These are phyloP conservation scores for Sciurus niger DNA, from an alignment of 2,113 vertebrate species.

Conservation along the genomic window DNA sequence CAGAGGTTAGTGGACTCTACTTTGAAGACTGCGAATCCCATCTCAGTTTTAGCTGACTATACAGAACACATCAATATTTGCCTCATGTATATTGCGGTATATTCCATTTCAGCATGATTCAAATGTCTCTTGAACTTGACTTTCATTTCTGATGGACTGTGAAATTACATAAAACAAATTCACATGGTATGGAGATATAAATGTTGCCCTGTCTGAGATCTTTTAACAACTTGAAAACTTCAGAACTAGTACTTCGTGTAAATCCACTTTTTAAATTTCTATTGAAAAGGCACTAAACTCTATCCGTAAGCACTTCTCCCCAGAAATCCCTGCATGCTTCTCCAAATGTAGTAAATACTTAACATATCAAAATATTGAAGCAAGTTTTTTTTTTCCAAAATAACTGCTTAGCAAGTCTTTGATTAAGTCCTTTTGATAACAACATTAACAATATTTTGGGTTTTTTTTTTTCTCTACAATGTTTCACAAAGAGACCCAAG, in stretches of 20 bases:
- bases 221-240: constrained; percentile 2
- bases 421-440: background rate
- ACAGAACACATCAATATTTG: background rate
- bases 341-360: background rate
- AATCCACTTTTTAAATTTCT: background rate
- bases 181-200: background rate
- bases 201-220: background rate
- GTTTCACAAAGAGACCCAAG: background rate
- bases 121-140: constrained; percentile 15
- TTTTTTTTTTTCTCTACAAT: background rate
- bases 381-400: background rate
- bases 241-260: background rate
- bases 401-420: background rate
- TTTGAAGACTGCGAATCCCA: background rate
- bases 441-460: background rate
- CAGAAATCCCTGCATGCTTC: background rate
- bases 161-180: constrained; percentile 50
- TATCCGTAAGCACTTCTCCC: background rate
- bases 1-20: background rate
- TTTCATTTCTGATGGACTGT: constrained; percentile 39
- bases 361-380: constrained; percentile 47
- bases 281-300: background rate
- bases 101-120: constrained; percentile 1
- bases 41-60: background rate
- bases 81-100: background rate